Base-by-base conservation (phyloP, 2,888 invertebrate species). In the Polia nebulosa region DNA sequence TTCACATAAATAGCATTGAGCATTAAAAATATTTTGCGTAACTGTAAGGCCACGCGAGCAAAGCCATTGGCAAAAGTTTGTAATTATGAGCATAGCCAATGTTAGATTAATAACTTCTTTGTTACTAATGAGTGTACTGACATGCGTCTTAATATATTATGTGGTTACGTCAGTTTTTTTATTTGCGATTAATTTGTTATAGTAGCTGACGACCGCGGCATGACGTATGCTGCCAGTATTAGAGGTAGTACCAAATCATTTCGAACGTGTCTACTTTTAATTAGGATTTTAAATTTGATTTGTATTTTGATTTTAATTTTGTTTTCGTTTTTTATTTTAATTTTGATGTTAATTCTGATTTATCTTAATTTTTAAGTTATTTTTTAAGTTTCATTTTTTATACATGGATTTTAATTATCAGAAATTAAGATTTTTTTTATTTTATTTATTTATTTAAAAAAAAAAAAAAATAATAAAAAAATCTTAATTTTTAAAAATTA, bases 1-100 rank as follows among this genome's bases (percentile, higher is more conserved):
- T 70, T 59, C 52, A 55, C 60, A 60, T 3, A 34, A 61, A 57
- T 55, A 61, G 34, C 59, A 76, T 79, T 79, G 59, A 67, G 71
- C 59, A 73, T 73, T 57, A 44, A 60, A 58, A 75, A 55, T 47
- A 63, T 57, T 76, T 81, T 81, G 66, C 78, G 73, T 81, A 79
- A 79, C 52, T 27, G 39, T 56, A 64, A 75, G 70, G 78, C 57
- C 66, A 65, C 47, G 17, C 34, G 56, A 80, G 20, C 52, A 39
- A 61, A 62, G 68, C 78, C 58, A 22, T 53, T 47, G 64, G 73
- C 75, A 63, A 64, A 66, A n/a, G 27, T 17, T 39, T n/a, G 49
- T 69, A 68, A 73, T 75, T 78, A 69, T 39, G 45, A 67, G 41
- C 56, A 68, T 52, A 72, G 66, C 64, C 63, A 58, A 76, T 79